phyloP scores from a whole-genome alignment of 2,113 vertebrate species.

The Porphyrio hochstetteri region DNA sequence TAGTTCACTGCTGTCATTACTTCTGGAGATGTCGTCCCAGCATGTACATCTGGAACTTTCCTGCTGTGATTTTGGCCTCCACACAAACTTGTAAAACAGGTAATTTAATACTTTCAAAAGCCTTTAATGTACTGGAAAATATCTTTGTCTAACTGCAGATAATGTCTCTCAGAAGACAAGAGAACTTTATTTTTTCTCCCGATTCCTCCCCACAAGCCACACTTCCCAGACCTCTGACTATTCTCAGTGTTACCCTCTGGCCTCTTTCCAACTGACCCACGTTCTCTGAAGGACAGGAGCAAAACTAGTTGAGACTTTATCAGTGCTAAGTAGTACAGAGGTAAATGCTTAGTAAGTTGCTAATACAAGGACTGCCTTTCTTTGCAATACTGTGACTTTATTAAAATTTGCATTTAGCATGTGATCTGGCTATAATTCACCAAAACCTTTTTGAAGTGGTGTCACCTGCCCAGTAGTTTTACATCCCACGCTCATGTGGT shows the following conservation, averaged over 20 bases:
- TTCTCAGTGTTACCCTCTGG: background rate
- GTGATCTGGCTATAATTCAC: background rate
- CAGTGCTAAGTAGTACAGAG: background rate
- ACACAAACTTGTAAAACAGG: background rate
- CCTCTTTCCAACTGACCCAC: background rate
- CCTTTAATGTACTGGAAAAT: background rate
- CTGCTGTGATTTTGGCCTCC: background rate
- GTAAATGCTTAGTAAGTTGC: background rate
- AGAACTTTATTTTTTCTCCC: background rate
- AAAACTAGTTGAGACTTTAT: background rate
- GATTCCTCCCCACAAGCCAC: background rate
- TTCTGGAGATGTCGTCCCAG: background rate
- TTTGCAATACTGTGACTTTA: background rate
- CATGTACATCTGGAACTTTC: background rate
- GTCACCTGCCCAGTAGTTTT: accelerated
- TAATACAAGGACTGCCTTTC: background rate
- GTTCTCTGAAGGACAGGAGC: background rate
- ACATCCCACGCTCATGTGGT: background rate
- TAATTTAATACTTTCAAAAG: background rate
- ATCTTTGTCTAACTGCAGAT: background rate
- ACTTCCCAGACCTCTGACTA: background rate
- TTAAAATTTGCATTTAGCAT: background rate
- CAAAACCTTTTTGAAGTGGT: background rate
- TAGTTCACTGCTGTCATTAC: no score
- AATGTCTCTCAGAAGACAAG: background rate